A percentile compares a stretch with the other conserved stretches of the same genome.
Evolutionary conservation across 2,888 invertebrate genomes (phyloP).

Genomic region (Nephrotoma guestfalica): DNA sequence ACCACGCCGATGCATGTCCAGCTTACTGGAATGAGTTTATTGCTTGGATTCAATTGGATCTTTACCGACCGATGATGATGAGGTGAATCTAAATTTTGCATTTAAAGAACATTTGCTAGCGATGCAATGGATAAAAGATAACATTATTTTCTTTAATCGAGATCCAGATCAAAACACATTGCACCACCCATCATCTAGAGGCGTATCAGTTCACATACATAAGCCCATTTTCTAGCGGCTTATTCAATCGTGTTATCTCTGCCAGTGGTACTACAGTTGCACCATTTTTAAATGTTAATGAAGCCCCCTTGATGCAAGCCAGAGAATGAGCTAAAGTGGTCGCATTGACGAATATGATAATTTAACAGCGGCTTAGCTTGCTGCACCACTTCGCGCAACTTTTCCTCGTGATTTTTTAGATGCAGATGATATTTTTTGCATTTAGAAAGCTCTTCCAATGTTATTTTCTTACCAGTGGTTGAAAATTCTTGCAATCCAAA

Average conservation of each 20-base stretch:
- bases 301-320: constrained; percentile 20
- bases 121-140: too few relatives aligned
- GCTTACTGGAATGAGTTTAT: constrained; percentile 30
- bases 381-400: constrained; percentile 23
- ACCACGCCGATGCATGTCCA: constrained; percentile 17
- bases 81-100: background rate
- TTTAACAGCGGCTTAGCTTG: constrained; percentile 16
- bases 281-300: constrained; percentile 14
- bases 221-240: constrained; percentile 21
- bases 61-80: background rate
- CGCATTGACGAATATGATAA: constrained; percentile 18
- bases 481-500: constrained; percentile 16
- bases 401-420: constrained; percentile 21
- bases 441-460: constrained; percentile 7
- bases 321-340: constrained; percentile 13
- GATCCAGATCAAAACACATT: background rate
- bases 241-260: constrained; percentile 31
- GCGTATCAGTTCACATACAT: constrained; percentile 24
- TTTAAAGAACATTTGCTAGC: background rate
- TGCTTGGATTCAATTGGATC: too few relatives aligned
- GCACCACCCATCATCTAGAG: constrained; percentile 20
- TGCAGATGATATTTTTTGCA: constrained; percentile 24
- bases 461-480: background rate
- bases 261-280: constrained; percentile 25
- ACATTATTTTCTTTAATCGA: background rate